These are phyloP conservation scores for Ridgeia piscesae DNA, from an alignment of 1,140 invertebrate species.

Conservation along the genomic window DNA sequence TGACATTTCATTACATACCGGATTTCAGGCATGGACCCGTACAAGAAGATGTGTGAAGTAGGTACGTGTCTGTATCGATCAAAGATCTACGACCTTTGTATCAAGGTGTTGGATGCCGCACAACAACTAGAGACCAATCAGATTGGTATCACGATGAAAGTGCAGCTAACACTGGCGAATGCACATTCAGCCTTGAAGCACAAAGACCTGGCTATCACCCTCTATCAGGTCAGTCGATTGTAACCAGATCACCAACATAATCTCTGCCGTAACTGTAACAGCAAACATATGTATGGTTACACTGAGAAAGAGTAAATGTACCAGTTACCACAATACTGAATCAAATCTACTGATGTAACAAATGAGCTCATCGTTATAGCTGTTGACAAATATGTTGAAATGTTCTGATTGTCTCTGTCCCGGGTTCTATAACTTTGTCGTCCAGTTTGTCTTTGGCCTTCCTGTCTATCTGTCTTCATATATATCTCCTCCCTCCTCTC, in stretches of 20 bases:
- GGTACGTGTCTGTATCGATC: constrained; percentile 48
- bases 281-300: not conserved
- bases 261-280: not conserved
- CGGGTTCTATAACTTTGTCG: no score
- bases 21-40: constrained; percentile 40
- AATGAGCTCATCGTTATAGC: not conserved
- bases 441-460: no score
- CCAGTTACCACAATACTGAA: not conserved
- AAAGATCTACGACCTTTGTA: constrained; percentile 43
- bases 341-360: not conserved
- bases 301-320: not conserved
- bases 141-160: constrained; percentile 51
- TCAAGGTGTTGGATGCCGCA: constrained; percentile 46
- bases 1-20: no score
- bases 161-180: constrained; percentile 50
- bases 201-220: constrained; percentile 42
- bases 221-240: constrained; percentile 34
- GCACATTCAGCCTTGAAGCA: constrained; percentile 46
- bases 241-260: not conserved
- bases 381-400: no score
- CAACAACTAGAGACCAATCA: constrained; percentile 52
- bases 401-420: no score
- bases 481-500: no score
- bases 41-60: constrained; percentile 51
- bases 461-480: no score